phyloP scores from a whole-genome alignment of 2,113 vertebrate species.

The Ptilorrhoa leucosticta region DNA sequence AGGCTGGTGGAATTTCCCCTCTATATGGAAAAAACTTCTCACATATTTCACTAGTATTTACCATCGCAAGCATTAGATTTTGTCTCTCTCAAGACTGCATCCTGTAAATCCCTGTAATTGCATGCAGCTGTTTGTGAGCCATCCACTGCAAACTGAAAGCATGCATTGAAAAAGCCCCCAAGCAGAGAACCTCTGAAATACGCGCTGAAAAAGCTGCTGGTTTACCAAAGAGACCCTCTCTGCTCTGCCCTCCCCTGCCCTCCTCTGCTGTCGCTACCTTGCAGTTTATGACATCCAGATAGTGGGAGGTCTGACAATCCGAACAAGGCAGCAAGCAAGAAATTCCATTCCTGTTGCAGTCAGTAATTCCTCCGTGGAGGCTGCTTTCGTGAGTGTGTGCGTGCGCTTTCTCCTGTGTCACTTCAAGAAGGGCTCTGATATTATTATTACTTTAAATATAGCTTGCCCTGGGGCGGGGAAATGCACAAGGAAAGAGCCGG shows the following conservation, averaged over 20 bases:
- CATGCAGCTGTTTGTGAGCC: background rate
- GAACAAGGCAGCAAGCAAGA: slow-evolving; percentile 56
- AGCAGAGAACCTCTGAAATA: background rate
- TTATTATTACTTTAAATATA: slow-evolving; percentile 31
- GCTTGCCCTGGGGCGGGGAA: slow-evolving; percentile 45
- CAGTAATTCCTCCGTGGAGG: slow-evolving; percentile 10
- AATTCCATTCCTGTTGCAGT: slow-evolving; percentile 54
- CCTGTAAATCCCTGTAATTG: background rate
- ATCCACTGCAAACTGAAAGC: background rate
- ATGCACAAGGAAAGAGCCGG: slow-evolving; percentile 32
- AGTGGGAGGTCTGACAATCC: slow-evolving; percentile 69
- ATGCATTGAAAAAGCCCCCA: background rate
- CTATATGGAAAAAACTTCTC: background rate
- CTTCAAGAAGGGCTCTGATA: slow-evolving; percentile 35
- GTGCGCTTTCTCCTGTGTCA: slow-evolving; percentile 26
- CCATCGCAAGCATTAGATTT: background rate
- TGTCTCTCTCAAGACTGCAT: background rate
- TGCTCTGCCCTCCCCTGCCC: slow-evolving; percentile 45
- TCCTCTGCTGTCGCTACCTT: slow-evolving; percentile 61
- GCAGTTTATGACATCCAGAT: slow-evolving; percentile 62
- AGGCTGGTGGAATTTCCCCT: background rate
- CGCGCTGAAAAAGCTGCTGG: background rate
- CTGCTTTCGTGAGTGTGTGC: background rate
- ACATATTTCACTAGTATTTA: background rate
- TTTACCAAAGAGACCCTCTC: background rate